These are phyloP conservation scores for Rhipidura dahli DNA, from an alignment of 2,113 vertebrate species.

Conservation along the genomic window DNA sequence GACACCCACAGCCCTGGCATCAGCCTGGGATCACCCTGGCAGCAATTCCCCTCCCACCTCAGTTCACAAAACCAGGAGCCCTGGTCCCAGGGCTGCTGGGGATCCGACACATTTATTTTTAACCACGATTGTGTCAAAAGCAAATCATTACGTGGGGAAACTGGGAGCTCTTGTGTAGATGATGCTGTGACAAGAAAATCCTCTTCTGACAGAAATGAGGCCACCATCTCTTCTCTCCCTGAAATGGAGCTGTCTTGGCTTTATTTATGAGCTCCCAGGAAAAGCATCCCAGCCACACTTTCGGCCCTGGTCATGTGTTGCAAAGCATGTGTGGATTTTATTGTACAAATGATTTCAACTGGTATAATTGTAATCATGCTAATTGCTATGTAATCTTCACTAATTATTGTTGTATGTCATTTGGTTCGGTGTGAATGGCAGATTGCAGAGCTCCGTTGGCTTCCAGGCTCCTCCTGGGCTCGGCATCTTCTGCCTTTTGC, in stretches of 20 bases:
- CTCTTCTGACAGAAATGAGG: slow-evolving; percentile 27
- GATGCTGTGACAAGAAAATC: not conserved
- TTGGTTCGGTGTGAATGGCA: slow-evolving; percentile 71
- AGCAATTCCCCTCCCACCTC: not conserved
- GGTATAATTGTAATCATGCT: slow-evolving; percentile 75
- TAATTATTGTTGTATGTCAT: slow-evolving; percentile 81
- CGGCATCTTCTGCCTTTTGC: not conserved
- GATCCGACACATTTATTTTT: not conserved
- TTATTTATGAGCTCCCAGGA: not conserved
- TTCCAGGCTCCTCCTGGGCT: slow-evolving; percentile 11
- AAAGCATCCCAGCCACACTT: not conserved
- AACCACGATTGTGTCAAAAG: not conserved
- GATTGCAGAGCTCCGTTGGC: slow-evolving; percentile 55
- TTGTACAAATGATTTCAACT: slow-evolving; percentile 71
- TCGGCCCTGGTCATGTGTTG: slow-evolving; percentile 35
- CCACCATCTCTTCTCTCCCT: not conserved
- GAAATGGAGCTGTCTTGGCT: not conserved
- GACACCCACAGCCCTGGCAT: not conserved
- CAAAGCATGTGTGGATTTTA: slow-evolving; percentile 62
- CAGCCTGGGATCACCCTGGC: not conserved
- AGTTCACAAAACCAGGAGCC: not conserved
- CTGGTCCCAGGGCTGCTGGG: not conserved
- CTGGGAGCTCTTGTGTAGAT: not conserved
- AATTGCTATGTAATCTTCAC: slow-evolving; percentile 77
- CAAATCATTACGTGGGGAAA: not conserved